phyloP scores from a whole-genome alignment of 2,113 vertebrate genomes.

The Pterocles gutturalis region DNA sequence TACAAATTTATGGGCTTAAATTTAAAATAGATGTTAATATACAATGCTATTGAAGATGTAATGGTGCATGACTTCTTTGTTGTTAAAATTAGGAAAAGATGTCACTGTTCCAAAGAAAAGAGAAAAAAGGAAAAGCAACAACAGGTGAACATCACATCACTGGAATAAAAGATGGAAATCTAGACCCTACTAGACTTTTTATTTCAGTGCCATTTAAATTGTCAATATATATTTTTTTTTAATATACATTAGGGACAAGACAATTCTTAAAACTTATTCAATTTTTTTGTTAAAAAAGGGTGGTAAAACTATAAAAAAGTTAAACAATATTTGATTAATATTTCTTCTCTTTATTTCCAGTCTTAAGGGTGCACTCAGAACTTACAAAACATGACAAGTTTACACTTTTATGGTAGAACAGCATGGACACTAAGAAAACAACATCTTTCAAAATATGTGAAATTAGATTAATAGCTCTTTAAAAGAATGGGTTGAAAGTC shows the following conservation, averaged over 20 bases:
- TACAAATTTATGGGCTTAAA: not conserved
- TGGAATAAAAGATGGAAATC: not conserved
- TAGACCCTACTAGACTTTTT: not conserved
- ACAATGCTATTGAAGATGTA: not conserved
- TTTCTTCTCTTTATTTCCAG: not conserved
- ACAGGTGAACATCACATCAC: not conserved
- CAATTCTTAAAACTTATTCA: not conserved
- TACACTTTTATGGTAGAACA: not conserved
- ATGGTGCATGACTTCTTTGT: not conserved
- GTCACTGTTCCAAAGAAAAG: not conserved
- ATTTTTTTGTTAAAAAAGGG: not conserved
- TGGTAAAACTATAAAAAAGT: not conserved
- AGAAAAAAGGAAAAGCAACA: not conserved
- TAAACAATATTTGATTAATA: not conserved
- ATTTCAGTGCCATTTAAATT: not conserved
- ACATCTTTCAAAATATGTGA: not conserved
- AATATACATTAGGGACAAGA: not conserved
- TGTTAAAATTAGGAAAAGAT: not conserved
- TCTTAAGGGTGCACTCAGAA: not conserved
- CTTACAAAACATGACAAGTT: not conserved
- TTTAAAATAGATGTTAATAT: not conserved
- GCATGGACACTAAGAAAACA: not conserved
- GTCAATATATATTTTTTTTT: not conserved
- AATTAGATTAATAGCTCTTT: not conserved
- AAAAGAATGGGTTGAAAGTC: not conserved